Conservation (phyloP, 2,113 vertebrate species). For the Nothobranchius furzeri region DNA sequence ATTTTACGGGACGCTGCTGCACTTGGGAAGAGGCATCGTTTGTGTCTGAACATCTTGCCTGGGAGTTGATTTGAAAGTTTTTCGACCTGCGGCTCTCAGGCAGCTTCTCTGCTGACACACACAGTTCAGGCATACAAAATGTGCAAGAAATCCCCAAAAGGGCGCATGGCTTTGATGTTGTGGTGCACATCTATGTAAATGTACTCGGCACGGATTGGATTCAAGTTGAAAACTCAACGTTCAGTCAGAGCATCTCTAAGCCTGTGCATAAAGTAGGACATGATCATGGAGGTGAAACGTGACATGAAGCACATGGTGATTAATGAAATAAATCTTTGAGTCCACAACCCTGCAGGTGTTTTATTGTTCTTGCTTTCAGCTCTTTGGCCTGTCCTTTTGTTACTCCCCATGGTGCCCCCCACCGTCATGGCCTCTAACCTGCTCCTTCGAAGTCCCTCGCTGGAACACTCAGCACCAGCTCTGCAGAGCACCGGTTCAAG, state of each 20-base stretch:
- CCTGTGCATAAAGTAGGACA: not conserved
- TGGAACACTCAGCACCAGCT: constrained; percentile 21
- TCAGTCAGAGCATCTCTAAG: not conserved
- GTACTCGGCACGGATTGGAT: not conserved
- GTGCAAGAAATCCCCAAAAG: not conserved
- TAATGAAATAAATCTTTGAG: constrained; percentile 7
- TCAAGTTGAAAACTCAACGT: not conserved
- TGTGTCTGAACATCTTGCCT: not conserved
- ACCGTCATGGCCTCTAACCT: not conserved
- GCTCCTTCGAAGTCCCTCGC: constrained; percentile 16
- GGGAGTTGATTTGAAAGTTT: not conserved
- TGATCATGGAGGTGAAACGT: not conserved
- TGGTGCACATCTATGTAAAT: not conserved
- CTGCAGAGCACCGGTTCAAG: constrained; percentile 4
- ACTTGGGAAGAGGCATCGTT: constrained; percentile 6
- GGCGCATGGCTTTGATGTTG: not conserved
- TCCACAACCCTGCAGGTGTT: not conserved
- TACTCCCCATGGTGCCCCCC: not conserved
- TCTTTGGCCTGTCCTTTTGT: not conserved
- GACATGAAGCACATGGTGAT: not conserved
- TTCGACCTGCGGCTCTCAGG: not conserved
- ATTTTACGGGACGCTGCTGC: not conserved
- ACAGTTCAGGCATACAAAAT: not conserved
- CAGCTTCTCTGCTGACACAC: not conserved
- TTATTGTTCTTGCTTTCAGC: not conserved